Evolutionary conservation across 2,113 vertebrate species (phyloP).

Genomic region (Alethe diademata): DNA sequence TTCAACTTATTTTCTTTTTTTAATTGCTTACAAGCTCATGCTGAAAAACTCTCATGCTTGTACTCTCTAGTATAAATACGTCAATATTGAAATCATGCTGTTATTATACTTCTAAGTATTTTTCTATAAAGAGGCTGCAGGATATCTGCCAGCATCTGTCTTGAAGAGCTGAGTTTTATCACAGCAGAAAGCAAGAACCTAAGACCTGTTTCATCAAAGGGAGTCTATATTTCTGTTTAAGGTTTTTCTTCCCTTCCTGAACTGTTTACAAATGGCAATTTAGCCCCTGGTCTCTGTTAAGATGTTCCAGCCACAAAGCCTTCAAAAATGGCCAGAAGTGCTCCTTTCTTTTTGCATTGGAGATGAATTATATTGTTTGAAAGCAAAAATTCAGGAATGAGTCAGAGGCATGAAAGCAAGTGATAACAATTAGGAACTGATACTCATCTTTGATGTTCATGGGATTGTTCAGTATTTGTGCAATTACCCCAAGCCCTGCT

Average conservation of each 20-base stretch:
- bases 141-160: not conserved
- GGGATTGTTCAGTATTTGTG: not conserved
- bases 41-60: not conserved
- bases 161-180: not conserved
- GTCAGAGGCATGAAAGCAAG: not conserved
- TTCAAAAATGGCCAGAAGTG: not conserved
- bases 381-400: not conserved
- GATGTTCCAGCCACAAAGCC: not conserved
- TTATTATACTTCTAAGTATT: not conserved
- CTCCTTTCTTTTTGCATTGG: not conserved
- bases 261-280: not conserved
- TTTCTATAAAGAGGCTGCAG: not conserved
- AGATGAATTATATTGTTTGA: not conserved
- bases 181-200: not conserved
- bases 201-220: not conserved
- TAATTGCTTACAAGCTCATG: not conserved
- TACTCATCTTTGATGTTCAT: not conserved
- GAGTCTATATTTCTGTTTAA: not conserved
- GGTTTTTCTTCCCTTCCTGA: not conserved
- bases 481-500: not conserved
- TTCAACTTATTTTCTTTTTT: not conserved
- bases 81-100: slow-evolving; percentile 14
- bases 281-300: not conserved
- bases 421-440: not conserved
- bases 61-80: not conserved